Conservation (phyloP, 2,113 vertebrate species). For the Rafetus swinhoei region DNA sequence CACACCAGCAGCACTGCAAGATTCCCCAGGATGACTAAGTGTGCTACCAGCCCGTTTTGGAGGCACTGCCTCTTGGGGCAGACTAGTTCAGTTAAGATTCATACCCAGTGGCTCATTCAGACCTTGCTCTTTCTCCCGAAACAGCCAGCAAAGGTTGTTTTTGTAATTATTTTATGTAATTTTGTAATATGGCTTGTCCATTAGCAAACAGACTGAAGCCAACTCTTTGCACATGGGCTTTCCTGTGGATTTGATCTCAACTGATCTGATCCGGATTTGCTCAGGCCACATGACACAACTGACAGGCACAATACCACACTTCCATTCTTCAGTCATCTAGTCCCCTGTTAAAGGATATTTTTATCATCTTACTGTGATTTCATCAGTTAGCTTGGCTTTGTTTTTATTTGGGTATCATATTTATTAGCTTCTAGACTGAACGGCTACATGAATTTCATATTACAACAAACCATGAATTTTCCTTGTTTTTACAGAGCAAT, state of each 20-base stretch:
- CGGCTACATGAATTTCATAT: background rate
- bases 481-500: conserved; percentile 86
- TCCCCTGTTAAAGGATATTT: background rate
- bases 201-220: background rate
- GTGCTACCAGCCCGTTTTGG: background rate
- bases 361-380: background rate
- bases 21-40: background rate
- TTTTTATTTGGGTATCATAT: background rate
- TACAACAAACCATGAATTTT: background rate
- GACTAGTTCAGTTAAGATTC: background rate
- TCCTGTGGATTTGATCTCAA: background rate
- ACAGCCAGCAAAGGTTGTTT: background rate
- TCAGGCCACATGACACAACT: background rate
- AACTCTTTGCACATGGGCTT: background rate
- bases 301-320: background rate
- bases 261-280: background rate
- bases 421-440: background rate
- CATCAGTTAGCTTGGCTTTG: background rate
- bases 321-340: background rate
- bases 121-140: background rate
- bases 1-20: background rate
- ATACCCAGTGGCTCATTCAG: background rate
- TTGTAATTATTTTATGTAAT: too few species aligned
- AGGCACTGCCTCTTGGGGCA: background rate
- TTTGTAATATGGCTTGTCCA: background rate